Evolutionary conservation across 2,888 invertebrate genomes (phyloP), one percentile per base, ranked within the genome.

Genomic region (Nesidiocoris tenuis): DNA sequence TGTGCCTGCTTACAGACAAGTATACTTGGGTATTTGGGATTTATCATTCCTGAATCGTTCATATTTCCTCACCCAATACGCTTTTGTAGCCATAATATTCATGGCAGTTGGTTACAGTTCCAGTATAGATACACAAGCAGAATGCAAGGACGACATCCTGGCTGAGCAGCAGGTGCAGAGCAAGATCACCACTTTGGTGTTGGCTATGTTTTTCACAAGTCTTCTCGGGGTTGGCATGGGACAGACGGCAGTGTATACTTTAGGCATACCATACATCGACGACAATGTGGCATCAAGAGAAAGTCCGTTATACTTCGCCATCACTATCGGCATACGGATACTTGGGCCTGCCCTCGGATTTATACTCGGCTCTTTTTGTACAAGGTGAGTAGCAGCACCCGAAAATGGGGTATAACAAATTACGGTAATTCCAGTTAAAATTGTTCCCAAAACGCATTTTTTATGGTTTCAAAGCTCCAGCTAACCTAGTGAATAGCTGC

Each of bases 241-340:
- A 0, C 95, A 95, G 85, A 96, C 96, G 0, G 94, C 95, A 16
- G 94, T 95, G 75, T 93, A 94, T 80, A 95, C 95, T 19, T 87
- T 96, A 59, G 96, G 95, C 18, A 95, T 96, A 81, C 95, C 96
- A 2, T 96, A 94, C 83, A 94, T 96, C 79, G 96, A 96, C 81
- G 95, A 96, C 84, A 96, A 96, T 84, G 95, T 96, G 77, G 93
- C 94, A 81, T 94, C 93, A 85, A 88, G 92, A 81, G 95, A 95
- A 84, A 95, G 95, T 76, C 95, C 96, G 23, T 88, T 95, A 80
- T 96, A 96, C 85, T 94, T 95, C 86, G 95, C 95, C 18, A 95
- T 95, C 79, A 95, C 95, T 23, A 95, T 95, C 81, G 95, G 95
- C 71, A 94, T 95, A 71, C 87, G 95, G 78, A 95, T 96, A 78